Conservation (phyloP, 1,140 invertebrate species). For the Apis florea region DNA sequence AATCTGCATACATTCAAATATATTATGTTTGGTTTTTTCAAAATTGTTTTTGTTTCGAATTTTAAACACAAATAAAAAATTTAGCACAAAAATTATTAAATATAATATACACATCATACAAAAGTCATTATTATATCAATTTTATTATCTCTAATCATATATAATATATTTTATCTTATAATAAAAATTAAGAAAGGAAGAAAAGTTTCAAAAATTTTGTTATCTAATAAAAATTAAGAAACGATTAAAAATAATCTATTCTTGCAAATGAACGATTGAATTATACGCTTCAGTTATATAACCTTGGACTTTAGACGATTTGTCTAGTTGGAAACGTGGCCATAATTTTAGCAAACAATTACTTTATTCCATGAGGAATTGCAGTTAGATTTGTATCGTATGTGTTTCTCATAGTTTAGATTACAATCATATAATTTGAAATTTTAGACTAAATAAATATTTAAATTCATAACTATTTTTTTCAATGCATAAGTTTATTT, state of each 20-base stretch:
- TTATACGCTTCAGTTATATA: slow-evolving; percentile 52
- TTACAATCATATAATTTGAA: no score
- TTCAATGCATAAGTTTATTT: no score
- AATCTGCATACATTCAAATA: neutral
- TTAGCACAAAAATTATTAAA: neutral
- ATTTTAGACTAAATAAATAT: no score
- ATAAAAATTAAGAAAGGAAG: no score
- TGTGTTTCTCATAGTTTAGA: no score
- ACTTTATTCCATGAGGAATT: neutral
- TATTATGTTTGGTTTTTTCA: no score
- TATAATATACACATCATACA: neutral
- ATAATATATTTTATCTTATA: no score
- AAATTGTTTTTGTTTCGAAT: neutral
- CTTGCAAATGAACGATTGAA: slow-evolving; percentile 49
- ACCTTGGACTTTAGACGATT: slow-evolving; percentile 71
- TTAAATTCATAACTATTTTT: no score
- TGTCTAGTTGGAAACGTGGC: slow-evolving; percentile 42
- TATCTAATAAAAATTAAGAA: neutral
- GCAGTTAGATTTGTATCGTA: no score
- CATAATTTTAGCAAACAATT: slow-evolving; percentile 58
- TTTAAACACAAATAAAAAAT: neutral
- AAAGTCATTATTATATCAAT: neutral
- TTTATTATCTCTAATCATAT: neutral
- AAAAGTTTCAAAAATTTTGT: no score
- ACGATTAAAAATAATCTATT: neutral